Percentiles rank a stretch among this genome's conserved stretches.
Evolutionary conservation across 2,888 invertebrate genomes (phyloP).

Genomic region (Cephus sareptanus): DNA sequence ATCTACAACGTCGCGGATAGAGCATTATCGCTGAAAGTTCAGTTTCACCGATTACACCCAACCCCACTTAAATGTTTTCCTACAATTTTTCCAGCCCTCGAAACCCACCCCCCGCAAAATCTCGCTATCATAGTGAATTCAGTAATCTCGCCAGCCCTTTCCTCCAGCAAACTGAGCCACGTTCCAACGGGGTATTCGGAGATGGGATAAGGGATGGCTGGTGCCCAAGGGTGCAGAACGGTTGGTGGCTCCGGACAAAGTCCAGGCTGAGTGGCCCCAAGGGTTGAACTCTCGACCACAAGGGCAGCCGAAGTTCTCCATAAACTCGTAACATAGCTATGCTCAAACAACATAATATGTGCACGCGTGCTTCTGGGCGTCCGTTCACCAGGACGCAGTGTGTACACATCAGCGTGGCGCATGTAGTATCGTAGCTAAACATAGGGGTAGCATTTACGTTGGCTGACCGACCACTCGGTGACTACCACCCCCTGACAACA

Average conservation of each 20-base stretch:
- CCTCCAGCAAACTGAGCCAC: not conserved
- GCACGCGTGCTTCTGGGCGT: constrained; percentile 5
- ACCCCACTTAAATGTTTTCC: not conserved
- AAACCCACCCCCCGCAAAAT: not conserved
- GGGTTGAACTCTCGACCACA: not conserved
- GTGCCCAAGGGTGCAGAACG: not conserved
- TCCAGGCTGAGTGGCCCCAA: not conserved
- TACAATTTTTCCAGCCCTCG: no score
- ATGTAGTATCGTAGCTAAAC: constrained; percentile 20
- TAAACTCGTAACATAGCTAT: not conserved
- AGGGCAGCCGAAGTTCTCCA: not conserved
- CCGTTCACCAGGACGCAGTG: constrained; percentile 1
- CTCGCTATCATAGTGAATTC: not conserved
- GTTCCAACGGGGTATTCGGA: not conserved
- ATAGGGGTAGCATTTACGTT: constrained; percentile 6
- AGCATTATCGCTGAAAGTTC: not conserved
- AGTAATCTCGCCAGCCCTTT: not conserved
- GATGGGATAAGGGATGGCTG: not conserved
- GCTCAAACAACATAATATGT: constrained; percentile 14
- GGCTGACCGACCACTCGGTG: constrained; percentile 2
- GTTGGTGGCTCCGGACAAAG: not conserved
- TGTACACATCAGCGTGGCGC: constrained; percentile 17
- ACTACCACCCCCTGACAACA: not conserved
- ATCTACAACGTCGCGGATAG: not conserved
- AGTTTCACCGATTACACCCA: not conserved